A percentile compares a stretch with the other conserved stretches of the same genome.
phyloP scores from a whole-genome alignment of 2,888 invertebrate species.

The Chrysodeixis includens region DNA sequence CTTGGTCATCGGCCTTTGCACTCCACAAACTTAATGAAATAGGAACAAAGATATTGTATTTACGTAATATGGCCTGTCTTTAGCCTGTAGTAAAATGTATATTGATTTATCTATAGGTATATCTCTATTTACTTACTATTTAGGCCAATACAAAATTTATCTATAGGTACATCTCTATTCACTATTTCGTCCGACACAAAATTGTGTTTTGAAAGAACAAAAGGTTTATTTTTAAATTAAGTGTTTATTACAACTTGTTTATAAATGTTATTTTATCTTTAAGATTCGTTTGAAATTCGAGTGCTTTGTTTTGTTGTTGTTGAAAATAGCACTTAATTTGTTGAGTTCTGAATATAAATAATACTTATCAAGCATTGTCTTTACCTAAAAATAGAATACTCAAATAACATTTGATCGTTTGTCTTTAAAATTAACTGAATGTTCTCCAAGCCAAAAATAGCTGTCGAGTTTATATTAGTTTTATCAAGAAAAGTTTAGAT shows the following conservation, averaged over 20 bases:
- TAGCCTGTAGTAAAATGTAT: too few relatives aligned
- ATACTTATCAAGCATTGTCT: neutral
- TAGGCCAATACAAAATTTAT: neutral
- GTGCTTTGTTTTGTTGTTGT: neutral
- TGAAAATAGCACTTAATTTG: neutral
- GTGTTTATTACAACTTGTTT: neutral
- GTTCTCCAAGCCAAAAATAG: neutral
- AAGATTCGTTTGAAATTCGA: neutral
- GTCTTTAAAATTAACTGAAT: neutral
- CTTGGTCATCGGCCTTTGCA: slow-evolving; percentile 3
- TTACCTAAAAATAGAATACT: neutral
- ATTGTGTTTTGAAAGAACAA: neutral
- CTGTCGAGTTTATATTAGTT: slow-evolving; percentile 1
- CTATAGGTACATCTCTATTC: too few relatives aligned
- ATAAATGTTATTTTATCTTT: too few relatives aligned
- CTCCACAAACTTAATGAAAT: neutral
- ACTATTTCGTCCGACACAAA: neutral
- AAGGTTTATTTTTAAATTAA: neutral
- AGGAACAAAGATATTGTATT: slow-evolving; percentile 2
- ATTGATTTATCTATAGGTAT: too few relatives aligned
- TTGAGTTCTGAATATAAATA: too few relatives aligned
- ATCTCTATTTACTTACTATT: neutral
- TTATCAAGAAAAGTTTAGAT: slow-evolving; percentile 8
- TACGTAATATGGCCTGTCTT: neutral
- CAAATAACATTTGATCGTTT: neutral